A percentile compares a stretch with the other conserved stretches of the same genome.
These are phyloP conservation scores for Eucriotettix oculatus DNA, from an alignment of 2,888 invertebrate species.

Conservation along the genomic window DNA sequence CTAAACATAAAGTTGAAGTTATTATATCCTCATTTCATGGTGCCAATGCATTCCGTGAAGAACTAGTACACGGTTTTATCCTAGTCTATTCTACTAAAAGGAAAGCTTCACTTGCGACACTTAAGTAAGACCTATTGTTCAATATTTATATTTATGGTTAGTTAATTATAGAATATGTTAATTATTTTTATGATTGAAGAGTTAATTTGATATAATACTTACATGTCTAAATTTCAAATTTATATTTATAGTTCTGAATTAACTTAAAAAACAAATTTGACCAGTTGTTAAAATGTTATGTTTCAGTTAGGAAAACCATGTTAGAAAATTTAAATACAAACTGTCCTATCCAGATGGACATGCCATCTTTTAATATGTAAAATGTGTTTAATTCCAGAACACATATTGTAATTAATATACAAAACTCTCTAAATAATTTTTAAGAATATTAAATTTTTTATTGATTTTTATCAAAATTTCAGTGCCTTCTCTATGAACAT, in stretches of 20 bases:
- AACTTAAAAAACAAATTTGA: no score
- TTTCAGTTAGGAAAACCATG: no score
- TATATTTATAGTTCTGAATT: no score
- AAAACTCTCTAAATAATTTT: no score
- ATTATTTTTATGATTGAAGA: no score
- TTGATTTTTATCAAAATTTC: conserved; percentile 16
- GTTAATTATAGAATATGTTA: no score
- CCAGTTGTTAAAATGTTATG: no score
- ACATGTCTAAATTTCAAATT: no score
- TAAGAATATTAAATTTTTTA: conserved; percentile 1
- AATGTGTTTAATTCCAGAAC: neutral
- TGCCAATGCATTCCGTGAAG: conserved; percentile 79
- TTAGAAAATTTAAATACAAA: neutral
- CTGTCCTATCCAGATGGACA: neutral
- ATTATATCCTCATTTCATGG: conserved; percentile 90
- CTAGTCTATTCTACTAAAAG: conserved; percentile 88
- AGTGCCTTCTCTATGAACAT: conserved; percentile 89
- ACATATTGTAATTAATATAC: no score
- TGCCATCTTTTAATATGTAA: neutral
- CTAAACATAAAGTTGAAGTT: conserved; percentile 77
- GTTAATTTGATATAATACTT: no score
- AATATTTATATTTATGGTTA: no score
- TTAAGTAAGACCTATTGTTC: conserved; percentile 43
- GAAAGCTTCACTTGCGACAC: conserved; percentile 82
- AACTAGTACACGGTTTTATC: conserved; percentile 87